A percentile compares a stretch with the other conserved stretches of the same genome.
Conservation (phyloP, 2,797 vertebrate genomes). For the Chelon auratus region DNA sequence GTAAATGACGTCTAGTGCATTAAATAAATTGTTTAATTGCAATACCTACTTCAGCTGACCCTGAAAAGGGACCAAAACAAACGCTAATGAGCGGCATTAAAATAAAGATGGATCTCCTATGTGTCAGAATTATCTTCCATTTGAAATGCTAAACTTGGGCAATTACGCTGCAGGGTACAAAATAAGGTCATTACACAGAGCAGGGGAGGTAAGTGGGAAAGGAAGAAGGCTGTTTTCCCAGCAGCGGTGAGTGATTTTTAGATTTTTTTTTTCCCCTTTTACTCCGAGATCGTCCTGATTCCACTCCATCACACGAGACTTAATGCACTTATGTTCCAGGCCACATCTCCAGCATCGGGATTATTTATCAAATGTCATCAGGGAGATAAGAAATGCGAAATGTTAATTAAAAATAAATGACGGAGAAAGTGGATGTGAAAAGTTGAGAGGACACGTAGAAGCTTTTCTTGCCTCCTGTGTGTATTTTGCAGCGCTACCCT, state of each 20-base stretch:
- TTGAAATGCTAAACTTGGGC: conserved; percentile 25
- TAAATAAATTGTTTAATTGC: not conserved
- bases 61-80: not conserved
- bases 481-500: conserved; percentile 84
- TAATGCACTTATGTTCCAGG: conserved; percentile 36
- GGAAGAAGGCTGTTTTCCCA: conserved; percentile 25
- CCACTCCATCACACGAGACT: conserved; percentile 13
- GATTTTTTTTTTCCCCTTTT: conserved; percentile 7
- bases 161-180: conserved; percentile 31
- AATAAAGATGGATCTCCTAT: conserved; percentile 17
- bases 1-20: not conserved
- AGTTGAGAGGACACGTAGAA: not conserved
- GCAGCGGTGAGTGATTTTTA: conserved; percentile 29
- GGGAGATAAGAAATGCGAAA: conserved; percentile 14
- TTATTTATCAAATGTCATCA: conserved; percentile 31
- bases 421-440: not conserved
- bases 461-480: conserved; percentile 5
- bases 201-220: conserved; percentile 17
- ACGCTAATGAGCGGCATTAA: conserved; percentile 1
- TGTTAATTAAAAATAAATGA: conserved; percentile 23
- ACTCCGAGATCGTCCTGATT: conserved; percentile 17
- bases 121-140: conserved; percentile 32
- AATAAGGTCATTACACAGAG: conserved; percentile 36
- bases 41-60: conserved; percentile 5
- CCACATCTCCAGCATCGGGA: conserved; percentile 29